These are phyloP conservation scores for Leuciscus waleckii DNA, from an alignment of 2,797 vertebrate genomes.

Conservation along the genomic window DNA sequence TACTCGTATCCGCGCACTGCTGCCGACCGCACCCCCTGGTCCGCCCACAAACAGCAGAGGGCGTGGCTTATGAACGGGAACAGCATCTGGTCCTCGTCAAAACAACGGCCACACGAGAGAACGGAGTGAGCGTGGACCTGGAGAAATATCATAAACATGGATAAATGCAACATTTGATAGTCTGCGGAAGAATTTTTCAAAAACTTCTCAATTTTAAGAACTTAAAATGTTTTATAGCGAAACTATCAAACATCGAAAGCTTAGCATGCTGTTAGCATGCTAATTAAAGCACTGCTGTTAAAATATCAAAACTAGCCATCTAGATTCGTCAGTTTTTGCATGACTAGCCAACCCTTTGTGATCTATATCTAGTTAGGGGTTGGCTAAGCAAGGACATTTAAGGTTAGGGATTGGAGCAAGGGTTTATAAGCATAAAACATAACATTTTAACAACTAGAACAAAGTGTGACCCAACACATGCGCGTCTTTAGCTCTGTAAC, in stretches of 20 bases:
- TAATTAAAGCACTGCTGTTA: not conserved
- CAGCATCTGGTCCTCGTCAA: slow-evolving; percentile 77
- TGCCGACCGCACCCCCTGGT: slow-evolving; percentile 75
- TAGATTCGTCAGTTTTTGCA: not conserved
- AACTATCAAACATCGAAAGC: not conserved
- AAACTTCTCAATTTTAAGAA: not conserved
- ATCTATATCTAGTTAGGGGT: not conserved
- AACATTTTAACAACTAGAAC: not conserved
- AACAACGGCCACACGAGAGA: slow-evolving; percentile 77
- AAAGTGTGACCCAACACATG: not conserved
- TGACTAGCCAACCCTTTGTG: not conserved
- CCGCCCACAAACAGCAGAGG: slow-evolving; percentile 77
- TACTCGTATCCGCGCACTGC: slow-evolving; percentile 76
- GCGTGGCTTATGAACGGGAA: slow-evolving; percentile 78
- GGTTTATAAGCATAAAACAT: not conserved
- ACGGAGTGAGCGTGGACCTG: slow-evolving; percentile 76
- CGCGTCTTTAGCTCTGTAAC: not conserved
- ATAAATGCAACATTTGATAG: not conserved
- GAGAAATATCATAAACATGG: slow-evolving; percentile 16
- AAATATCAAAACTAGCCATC: not conserved
- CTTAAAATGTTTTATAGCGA: not conserved
- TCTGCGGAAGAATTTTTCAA: not conserved
- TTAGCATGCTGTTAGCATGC: not conserved
- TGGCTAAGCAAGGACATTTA: not conserved
- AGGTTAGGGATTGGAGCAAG: not conserved